Evolutionary conservation across 2,888 invertebrate genomes (phyloP).

Genomic region (Blera fallax): DNA sequence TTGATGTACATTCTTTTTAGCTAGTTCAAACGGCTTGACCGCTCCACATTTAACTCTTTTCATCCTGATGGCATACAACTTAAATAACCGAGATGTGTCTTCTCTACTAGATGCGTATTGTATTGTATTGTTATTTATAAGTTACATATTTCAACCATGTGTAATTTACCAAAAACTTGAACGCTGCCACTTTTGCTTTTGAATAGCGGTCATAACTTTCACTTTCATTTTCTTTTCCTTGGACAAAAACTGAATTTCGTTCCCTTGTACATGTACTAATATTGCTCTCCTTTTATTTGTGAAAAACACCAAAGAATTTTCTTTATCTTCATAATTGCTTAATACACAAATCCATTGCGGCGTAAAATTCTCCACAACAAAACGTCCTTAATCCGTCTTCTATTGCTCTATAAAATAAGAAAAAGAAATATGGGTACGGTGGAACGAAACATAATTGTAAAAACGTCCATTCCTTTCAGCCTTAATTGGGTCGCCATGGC

Average conservation of each 20-base stretch:
- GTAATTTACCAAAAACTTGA: background rate
- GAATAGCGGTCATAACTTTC: background rate
- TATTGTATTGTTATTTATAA: no score
- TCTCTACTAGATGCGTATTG: no score
- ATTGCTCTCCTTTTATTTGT: background rate
- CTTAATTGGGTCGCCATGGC: slow-evolving; percentile 43
- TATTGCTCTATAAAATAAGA: background rate
- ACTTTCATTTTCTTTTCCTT: background rate
- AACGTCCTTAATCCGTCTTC: slow-evolving; percentile 2
- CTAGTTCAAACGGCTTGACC: no score
- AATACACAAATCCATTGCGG: background rate
- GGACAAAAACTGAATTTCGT: background rate
- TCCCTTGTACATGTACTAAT: background rate
- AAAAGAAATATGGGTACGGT: background rate
- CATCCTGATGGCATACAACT: no score
- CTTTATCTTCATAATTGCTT: background rate
- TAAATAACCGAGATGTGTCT: no score
- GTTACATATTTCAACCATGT: no score
- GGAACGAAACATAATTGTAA: background rate
- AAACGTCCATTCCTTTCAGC: background rate
- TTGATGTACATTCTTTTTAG: no score
- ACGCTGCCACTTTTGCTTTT: background rate
- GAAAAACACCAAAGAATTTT: background rate
- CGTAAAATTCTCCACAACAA: slow-evolving; percentile 18
- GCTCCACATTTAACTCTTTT: no score